These are phyloP conservation scores for Xenentodon cancila DNA, from an alignment of 2,797 vertebrate species.

Conservation along the genomic window DNA sequence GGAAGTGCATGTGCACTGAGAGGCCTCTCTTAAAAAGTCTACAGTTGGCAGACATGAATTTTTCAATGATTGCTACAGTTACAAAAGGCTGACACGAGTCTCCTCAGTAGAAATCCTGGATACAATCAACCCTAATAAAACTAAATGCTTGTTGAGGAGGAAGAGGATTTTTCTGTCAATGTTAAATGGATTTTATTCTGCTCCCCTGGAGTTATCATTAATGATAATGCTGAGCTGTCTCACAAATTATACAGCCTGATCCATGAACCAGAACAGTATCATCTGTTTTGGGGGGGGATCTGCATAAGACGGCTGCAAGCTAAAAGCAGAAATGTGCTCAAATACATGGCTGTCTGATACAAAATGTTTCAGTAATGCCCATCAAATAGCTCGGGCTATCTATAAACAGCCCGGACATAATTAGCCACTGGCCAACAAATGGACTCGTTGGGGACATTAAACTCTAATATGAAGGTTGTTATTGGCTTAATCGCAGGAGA, in stretches of 20 bases:
- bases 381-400: constrained; percentile 75
- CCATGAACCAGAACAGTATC: constrained; percentile 55
- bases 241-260: constrained; percentile 65
- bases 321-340: constrained; percentile 47
- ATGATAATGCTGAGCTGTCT: constrained; percentile 66
- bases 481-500: constrained; percentile 78
- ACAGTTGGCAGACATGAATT: constrained; percentile 58
- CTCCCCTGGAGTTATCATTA: constrained; percentile 69
- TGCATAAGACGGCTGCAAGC: constrained; percentile 26
- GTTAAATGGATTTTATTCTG: constrained; percentile 68
- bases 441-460: constrained; percentile 81
- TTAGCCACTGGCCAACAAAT: constrained; percentile 74
- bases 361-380: constrained; percentile 58
- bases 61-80: constrained; percentile 42
- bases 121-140: constrained; percentile 63
- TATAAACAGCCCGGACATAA: constrained; percentile 75
- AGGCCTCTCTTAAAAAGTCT: constrained; percentile 35
- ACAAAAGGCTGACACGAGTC: constrained; percentile 50
- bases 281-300: constrained; percentile 51
- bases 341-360: constrained; percentile 53
- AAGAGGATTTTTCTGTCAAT: constrained; percentile 68
- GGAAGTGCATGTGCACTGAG: constrained; percentile 16
- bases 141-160: constrained; percentile 57
- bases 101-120: constrained; percentile 42
- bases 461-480: constrained; percentile 80